Conservation (phyloP, 2,797 vertebrate species). For the Bradypodion ventrale region DNA sequence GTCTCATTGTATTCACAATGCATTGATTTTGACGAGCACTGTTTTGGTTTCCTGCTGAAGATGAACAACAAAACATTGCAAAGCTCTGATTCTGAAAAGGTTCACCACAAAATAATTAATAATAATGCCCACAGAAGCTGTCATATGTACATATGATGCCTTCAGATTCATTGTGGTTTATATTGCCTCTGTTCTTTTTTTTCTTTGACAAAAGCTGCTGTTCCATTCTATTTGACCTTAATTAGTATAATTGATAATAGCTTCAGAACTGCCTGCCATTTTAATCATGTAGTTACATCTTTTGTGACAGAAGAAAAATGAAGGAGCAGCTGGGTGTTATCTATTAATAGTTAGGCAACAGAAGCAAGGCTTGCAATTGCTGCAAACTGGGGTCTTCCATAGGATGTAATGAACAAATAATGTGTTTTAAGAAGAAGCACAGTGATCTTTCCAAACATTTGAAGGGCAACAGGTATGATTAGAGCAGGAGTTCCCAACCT, state of each 20-base stretch:
- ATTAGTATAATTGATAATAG: slow-evolving; percentile 76
- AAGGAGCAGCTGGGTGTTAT: slow-evolving; percentile 65
- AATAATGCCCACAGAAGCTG: slow-evolving; percentile 51
- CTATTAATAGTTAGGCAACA: slow-evolving; percentile 61
- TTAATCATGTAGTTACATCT: slow-evolving; percentile 70
- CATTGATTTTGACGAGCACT: background rate
- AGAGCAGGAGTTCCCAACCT: too few relatives aligned
- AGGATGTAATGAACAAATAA: slow-evolving; percentile 46
- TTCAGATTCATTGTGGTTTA: slow-evolving; percentile 69
- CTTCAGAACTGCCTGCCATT: slow-evolving; percentile 60
- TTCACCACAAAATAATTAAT: slow-evolving; percentile 61
- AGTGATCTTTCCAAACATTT: slow-evolving; percentile 54
- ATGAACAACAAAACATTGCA: slow-evolving; percentile 16
- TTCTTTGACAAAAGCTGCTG: slow-evolving; percentile 56
- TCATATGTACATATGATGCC: slow-evolving; percentile 44
- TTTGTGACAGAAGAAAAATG: slow-evolving; percentile 70
- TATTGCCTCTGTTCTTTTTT: slow-evolving; percentile 14
- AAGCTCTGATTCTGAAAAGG: slow-evolving; percentile 39
- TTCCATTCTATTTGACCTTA: slow-evolving; percentile 72
- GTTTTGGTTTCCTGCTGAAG: background rate
- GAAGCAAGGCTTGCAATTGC: slow-evolving; percentile 49
- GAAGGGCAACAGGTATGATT: slow-evolving; percentile 48
- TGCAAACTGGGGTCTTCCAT: slow-evolving; percentile 45
- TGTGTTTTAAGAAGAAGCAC: slow-evolving; percentile 45
- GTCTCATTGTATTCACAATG: slow-evolving; percentile 11